Evolutionary conservation across 1,140 invertebrate species (phyloP).

Genomic region (Saccostrea glomerata): DNA sequence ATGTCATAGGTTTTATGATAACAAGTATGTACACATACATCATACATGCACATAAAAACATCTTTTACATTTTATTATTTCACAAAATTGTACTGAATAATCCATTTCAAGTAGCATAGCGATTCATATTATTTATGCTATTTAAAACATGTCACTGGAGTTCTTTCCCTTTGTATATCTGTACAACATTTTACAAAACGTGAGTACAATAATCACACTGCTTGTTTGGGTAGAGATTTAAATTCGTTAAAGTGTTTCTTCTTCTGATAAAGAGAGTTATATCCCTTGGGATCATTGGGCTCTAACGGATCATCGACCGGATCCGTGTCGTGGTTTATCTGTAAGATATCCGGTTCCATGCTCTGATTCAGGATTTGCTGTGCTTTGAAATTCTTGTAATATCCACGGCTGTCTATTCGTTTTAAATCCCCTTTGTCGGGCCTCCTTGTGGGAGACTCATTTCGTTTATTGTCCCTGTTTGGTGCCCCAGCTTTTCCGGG

Average conservation of each 20-base stretch:
- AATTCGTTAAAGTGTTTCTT: slow-evolving; percentile 27
- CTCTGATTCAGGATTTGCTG: slow-evolving; percentile 2
- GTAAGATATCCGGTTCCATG: slow-evolving; percentile 25
- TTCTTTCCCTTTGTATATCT: too few relatives aligned
- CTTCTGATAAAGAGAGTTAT: background rate
- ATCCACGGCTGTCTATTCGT: slow-evolving; percentile 15
- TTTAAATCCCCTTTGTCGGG: background rate
- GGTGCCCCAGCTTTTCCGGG: background rate
- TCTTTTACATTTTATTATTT: too few relatives aligned
- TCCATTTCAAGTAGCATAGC: too few relatives aligned
- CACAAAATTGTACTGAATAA: too few relatives aligned
- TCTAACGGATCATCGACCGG: background rate
- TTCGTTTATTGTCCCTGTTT: background rate
- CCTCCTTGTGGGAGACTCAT: background rate
- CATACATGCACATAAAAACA: too few relatives aligned
- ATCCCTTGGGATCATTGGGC: slow-evolving; percentile 13
- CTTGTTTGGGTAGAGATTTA: slow-evolving; percentile 16
- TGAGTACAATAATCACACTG: background rate
- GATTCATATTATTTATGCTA: too few relatives aligned
- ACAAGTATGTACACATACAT: too few relatives aligned
- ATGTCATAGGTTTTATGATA: too few relatives aligned
- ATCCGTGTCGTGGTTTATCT: slow-evolving; percentile 36
- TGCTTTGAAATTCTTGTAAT: slow-evolving; percentile 24
- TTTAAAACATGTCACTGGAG: too few relatives aligned
- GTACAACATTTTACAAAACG: too few relatives aligned